Percentiles rank a stretch among this genome's conserved stretches.
Conservation (phyloP, 2,888 invertebrate species). For the Notodonta ziczac region DNA sequence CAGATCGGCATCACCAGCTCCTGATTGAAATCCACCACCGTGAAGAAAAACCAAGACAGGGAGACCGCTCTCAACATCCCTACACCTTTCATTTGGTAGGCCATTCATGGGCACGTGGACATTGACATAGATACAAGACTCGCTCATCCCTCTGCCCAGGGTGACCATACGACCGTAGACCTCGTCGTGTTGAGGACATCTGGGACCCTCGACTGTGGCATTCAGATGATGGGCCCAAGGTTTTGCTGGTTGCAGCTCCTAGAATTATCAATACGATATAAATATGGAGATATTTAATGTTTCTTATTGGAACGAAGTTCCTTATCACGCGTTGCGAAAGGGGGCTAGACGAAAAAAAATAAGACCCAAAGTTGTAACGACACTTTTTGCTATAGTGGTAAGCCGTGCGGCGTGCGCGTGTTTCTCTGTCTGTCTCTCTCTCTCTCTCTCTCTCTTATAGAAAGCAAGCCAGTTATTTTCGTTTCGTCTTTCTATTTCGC, state of each 20-base stretch:
- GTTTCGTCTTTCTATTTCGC: no score
- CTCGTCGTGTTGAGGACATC: constrained; percentile 81
- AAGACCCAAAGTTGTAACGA: no score
- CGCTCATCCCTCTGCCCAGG: constrained; percentile 36
- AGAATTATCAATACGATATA: constrained; percentile 1
- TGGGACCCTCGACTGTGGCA: constrained; percentile 80
- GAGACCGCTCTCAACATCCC: constrained; percentile 20
- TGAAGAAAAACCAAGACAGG: constrained; percentile 69
- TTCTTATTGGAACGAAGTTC: no score
- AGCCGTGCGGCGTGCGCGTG: no score
- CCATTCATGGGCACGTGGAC: constrained; percentile 39
- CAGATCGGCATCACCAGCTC: constrained; percentile 43
- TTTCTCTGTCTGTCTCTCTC: no score
- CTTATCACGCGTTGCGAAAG: no score
- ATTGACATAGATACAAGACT: constrained; percentile 52
- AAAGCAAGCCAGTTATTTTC: no score
- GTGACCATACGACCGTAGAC: constrained; percentile 37
- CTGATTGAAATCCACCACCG: constrained; percentile 58
- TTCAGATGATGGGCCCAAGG: constrained; percentile 75
- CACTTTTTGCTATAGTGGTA: no score
- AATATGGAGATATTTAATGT: no score
- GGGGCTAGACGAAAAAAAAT: no score
- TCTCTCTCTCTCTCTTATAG: no score
- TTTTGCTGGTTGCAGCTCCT: constrained; percentile 41
- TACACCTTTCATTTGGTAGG: background rate